Evolutionary conservation across 2,113 vertebrate species (phyloP).

Genomic region (Dicentrarchus labrax): DNA sequence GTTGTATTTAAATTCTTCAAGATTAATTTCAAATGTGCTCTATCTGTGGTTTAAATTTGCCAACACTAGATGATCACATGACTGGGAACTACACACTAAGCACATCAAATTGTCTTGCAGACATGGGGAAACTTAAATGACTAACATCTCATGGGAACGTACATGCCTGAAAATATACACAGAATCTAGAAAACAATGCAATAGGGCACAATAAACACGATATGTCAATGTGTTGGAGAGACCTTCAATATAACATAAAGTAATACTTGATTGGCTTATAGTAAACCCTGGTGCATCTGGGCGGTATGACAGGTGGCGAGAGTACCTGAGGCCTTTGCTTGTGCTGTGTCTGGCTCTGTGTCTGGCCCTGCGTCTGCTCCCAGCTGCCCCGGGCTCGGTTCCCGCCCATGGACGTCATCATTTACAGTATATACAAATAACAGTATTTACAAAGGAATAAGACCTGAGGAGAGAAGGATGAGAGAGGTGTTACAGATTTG

Average conservation of each 20-base stretch:
- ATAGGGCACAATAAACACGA: neutral
- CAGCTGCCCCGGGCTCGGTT: slow-evolving; percentile 95
- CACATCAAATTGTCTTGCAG: neutral
- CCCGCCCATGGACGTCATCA: slow-evolving; percentile 99
- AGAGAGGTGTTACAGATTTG: slow-evolving; percentile 35
- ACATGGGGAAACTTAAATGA: neutral
- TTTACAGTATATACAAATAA: slow-evolving; percentile 99
- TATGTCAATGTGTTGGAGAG: neutral
- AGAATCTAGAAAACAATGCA: neutral
- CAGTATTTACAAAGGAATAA: slow-evolving; percentile 99
- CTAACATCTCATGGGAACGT: neutral
- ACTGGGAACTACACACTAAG: neutral
- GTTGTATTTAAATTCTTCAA: neutral
- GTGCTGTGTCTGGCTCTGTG: slow-evolving; percentile 97
- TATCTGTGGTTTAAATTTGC: neutral
- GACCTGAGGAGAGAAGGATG: slow-evolving; percentile 82
- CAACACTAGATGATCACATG: neutral
- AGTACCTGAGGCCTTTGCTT: slow-evolving; percentile 88
- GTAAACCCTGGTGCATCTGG: slow-evolving; percentile 1
- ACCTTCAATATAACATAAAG: neutral
- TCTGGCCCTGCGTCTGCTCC: slow-evolving; percentile 98
- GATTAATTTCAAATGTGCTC: neutral
- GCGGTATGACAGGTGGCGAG: slow-evolving; percentile 14
- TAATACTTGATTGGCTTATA: neutral
- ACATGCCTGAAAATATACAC: neutral